Percentiles rank a stretch among this genome's conserved stretches.
Conservation (phyloP, 2,797 vertebrate genomes). For the Poecilia gillii region DNA sequence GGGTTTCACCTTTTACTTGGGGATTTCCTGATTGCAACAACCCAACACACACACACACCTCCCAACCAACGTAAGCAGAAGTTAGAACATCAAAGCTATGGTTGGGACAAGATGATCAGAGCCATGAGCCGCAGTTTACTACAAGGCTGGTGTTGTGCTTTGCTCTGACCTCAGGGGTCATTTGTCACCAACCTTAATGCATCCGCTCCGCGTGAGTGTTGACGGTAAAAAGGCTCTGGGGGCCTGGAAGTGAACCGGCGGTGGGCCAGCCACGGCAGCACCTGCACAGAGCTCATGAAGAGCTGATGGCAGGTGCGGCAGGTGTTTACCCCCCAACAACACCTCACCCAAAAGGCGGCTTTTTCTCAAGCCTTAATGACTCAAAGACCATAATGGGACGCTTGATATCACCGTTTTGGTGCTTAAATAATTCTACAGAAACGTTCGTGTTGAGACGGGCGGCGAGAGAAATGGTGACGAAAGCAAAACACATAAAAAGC, state of each 20-base stretch:
- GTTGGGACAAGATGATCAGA: constrained; percentile 49
- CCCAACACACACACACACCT: constrained; percentile 28
- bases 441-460: constrained; percentile 30
- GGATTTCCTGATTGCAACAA: constrained; percentile 60
- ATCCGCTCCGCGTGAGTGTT: constrained; percentile 61
- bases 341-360: constrained; percentile 14
- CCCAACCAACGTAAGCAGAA: constrained; percentile 32
- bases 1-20: constrained; percentile 41
- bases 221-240: constrained; percentile 48
- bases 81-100: constrained; percentile 44
- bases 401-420: constrained; percentile 56
- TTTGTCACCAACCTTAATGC: constrained; percentile 69
- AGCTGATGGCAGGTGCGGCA: constrained; percentile 76
- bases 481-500: constrained; percentile 25
- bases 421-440: constrained; percentile 63
- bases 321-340: constrained; percentile 55
- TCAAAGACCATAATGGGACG: constrained; percentile 55
- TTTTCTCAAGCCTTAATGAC: constrained; percentile 65
- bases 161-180: constrained; percentile 60
- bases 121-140: constrained; percentile 33
- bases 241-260: constrained; percentile 61
- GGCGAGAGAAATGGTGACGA: constrained; percentile 43
- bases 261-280: constrained; percentile 51
- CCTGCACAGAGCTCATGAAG: constrained; percentile 63
- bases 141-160: constrained; percentile 49